Conservation (phyloP, 2,888 invertebrate species). For the Himalopsyche kuldschensis region DNA sequence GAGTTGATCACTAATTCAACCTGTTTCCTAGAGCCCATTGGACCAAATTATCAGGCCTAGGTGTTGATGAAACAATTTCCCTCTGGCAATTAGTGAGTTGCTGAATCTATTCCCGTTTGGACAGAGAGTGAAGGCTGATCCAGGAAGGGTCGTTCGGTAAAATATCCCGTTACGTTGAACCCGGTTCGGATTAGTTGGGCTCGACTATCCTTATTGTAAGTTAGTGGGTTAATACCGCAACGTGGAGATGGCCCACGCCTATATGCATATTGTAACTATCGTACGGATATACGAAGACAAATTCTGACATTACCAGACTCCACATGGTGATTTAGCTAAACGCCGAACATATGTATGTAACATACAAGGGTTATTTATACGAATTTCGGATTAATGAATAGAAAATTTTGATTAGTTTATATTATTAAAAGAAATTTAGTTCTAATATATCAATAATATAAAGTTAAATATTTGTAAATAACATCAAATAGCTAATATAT, state of each 20-base stretch:
- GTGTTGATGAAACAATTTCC: not conserved
- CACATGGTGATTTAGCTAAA: not conserved
- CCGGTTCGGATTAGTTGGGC: not conserved
- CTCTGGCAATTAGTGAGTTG: not conserved
- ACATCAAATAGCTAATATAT: no score
- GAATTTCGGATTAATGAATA: no score
- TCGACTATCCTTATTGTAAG: not conserved
- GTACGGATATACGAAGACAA: not conserved
- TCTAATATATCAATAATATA: no score
- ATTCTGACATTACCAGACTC: not conserved
- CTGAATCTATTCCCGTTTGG: not conserved
- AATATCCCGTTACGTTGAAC: not conserved
- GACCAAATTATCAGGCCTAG: not conserved
- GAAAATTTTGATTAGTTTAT: no score
- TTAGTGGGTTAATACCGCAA: not conserved
- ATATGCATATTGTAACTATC: not conserved
- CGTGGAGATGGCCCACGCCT: not conserved
- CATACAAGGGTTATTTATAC: not conserved
- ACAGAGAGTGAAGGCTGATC: not conserved
- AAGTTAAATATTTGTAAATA: no score
- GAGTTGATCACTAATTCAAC: not conserved
- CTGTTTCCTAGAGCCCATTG: not conserved
- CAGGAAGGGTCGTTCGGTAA: not conserved
- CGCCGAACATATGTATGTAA: not conserved
- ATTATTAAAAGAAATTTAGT: no score